Evolutionary conservation across 1,140 invertebrate genomes (phyloP).

Genomic region (Vanessa atalanta): DNA sequence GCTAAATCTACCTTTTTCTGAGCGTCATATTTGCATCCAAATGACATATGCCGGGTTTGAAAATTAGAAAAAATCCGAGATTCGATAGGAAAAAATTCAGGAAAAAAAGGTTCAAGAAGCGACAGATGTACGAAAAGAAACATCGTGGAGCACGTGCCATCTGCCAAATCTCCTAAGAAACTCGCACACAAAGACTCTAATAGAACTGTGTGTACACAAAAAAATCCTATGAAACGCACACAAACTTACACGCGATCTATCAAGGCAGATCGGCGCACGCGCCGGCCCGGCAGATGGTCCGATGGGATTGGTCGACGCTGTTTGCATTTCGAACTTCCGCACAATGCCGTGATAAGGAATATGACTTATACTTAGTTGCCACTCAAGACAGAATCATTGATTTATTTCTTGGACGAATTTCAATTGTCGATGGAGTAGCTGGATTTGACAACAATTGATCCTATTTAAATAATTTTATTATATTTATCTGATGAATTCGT

Average conservation of each 20-base stretch:
- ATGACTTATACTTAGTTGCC: constrained; percentile 56
- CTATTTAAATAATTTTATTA: constrained; percentile 27
- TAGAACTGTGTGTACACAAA: constrained; percentile 34
- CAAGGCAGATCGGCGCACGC: constrained; percentile 67
- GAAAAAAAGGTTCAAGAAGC: constrained; percentile 60
- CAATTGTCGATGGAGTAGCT: constrained; percentile 10
- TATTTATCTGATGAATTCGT: neutral
- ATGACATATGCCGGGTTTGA: constrained; percentile 65
- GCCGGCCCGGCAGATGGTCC: constrained; percentile 71
- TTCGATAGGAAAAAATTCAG: constrained; percentile 60
- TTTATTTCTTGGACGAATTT: constrained; percentile 45
- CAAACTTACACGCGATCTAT: constrained; percentile 55
- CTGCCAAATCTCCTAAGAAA: constrained; percentile 77
- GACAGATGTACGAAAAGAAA: constrained; percentile 78
- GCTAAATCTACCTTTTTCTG: constrained; percentile 63
- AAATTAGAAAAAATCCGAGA: constrained; percentile 55
- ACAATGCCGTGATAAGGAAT: constrained; percentile 68
- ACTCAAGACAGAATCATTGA: constrained; percentile 47
- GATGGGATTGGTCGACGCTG: constrained; percentile 64
- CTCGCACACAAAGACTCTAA: constrained; percentile 53
- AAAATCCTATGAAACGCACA: constrained; percentile 49
- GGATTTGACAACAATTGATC: constrained; percentile 43
- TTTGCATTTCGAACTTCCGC: constrained; percentile 70
- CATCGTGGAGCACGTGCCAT: constrained; percentile 73
- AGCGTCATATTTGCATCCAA: constrained; percentile 73